Evolutionary conservation across 2,888 invertebrate species (phyloP), one percentile per base, ranked within the genome.

Genomic region (Ochropacha duplaris): DNA sequence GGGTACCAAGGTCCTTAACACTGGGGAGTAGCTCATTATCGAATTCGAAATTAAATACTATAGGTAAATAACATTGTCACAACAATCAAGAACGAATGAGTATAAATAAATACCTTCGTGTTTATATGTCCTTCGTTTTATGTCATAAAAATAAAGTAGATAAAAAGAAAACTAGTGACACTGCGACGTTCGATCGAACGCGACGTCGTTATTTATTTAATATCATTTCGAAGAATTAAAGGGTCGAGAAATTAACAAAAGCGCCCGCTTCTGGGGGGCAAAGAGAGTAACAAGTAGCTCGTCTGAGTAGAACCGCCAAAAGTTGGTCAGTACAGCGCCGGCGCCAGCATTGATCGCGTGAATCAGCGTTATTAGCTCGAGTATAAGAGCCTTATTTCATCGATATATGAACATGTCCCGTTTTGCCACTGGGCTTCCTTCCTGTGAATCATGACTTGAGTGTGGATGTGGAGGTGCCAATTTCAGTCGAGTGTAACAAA

Each of bases 391-490:
- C 79, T 72, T 69, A 81, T 81, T 86, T 78, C 70, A 67, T 66
- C 70, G 78, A 67, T 79, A 79, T 83, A 83, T 78, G 82, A 79
- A 87, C 83, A 86, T 90, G 84, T 79, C 82, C 90, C 90, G 87
- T 88, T 90, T 84, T 69, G 79, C 84, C 74, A 79, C 81, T 83
- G 81, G 68, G 78, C 71, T 78, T 82, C 81, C 87, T 85, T 87
- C 87, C 90, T 88, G 88, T 90, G 90, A 92, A 84, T 91, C 90
- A 91, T 82, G 78, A 75, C 73, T 76, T 74, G 79, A 80, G 78
- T 74, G 80, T 71, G 69, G 72, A 76, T 76, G 71, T 71, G 74
- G 74, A 70, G 75, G 74, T 74, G 79, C 78, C 81, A 78, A 79
- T 84, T 84, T 80, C 87, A 87, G 85, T 87, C 74, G 77, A 76